Evolutionary conservation across 2,888 invertebrate genomes (phyloP).

Genomic region (Brachynemurus nebulosus): DNA sequence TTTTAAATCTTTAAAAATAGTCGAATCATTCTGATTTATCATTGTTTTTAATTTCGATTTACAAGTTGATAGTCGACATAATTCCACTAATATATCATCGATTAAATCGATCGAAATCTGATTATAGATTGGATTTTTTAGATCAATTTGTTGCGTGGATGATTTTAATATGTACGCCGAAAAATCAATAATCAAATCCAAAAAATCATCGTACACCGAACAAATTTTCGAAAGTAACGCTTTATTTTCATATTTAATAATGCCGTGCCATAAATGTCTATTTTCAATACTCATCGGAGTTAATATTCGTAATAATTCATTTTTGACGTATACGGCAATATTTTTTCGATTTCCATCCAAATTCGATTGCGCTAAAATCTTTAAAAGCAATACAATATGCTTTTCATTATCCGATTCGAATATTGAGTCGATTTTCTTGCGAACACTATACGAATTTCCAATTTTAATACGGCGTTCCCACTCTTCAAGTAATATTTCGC

Average conservation of each 20-base stretch:
- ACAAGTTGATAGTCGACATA: too few species aligned
- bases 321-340: slow-evolving; percentile 24
- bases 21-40: too few species aligned
- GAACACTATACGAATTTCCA: slow-evolving; percentile 24
- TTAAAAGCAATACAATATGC: slow-evolving; percentile 24
- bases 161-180: background rate
- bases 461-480: slow-evolving; percentile 22
- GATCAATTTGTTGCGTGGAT: background rate
- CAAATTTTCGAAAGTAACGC: slow-evolving; percentile 16
- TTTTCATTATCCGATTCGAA: slow-evolving; percentile 27
- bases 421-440: slow-evolving; percentile 24
- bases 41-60: too few species aligned
- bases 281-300: slow-evolving; percentile 25
- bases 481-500: slow-evolving; percentile 23
- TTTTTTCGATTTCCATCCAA: slow-evolving; percentile 15
- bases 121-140: background rate
- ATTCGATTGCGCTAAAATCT: slow-evolving; percentile 22
- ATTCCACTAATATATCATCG: background rate
- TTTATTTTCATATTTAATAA: slow-evolving; percentile 26
- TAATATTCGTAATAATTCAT: slow-evolving; percentile 26
- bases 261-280: slow-evolving; percentile 27
- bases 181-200: background rate
- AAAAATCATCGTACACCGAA: background rate
- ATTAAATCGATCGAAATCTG: background rate
- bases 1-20: too few species aligned